Evolutionary conservation across 1,140 invertebrate genomes (phyloP).

Genomic region (Sesamia nonagrioides): DNA sequence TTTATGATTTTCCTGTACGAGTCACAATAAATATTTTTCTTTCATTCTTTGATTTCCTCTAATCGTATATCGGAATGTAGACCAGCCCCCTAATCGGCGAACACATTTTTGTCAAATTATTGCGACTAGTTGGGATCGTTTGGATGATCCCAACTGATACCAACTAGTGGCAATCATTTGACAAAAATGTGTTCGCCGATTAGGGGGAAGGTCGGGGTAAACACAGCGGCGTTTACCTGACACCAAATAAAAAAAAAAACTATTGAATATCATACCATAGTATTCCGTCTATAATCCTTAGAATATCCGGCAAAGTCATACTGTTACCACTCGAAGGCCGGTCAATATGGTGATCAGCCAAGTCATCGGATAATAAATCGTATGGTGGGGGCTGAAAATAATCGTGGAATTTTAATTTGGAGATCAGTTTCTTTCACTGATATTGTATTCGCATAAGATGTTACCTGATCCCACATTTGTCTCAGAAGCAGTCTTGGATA

Average conservation of each 20-base stretch:
- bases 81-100: too few relatives aligned
- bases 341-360: slow-evolving; percentile 55
- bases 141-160: too few relatives aligned
- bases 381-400: slow-evolving; percentile 75
- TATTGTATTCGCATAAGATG: not conserved
- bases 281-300: slow-evolving; percentile 77
- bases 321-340: slow-evolving; percentile 64
- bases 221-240: too few relatives aligned
- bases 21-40: too few relatives aligned
- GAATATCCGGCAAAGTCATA: slow-evolving; percentile 70
- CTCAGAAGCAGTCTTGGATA: slow-evolving; percentile 73
- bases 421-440: not conserved
- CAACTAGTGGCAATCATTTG: too few relatives aligned
- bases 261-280: slow-evolving; percentile 67
- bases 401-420: not conserved
- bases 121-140: too few relatives aligned
- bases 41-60: too few relatives aligned
- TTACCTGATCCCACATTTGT: slow-evolving; percentile 81
- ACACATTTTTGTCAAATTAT: too few relatives aligned
- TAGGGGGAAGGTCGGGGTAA: too few relatives aligned
- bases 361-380: slow-evolving; percentile 74
- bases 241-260: too few relatives aligned
- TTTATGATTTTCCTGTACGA: too few relatives aligned
- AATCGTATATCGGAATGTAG: not conserved
- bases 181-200: too few relatives aligned